Conservation (phyloP, 2,113 vertebrate species). For the Crotalus viridis region DNA sequence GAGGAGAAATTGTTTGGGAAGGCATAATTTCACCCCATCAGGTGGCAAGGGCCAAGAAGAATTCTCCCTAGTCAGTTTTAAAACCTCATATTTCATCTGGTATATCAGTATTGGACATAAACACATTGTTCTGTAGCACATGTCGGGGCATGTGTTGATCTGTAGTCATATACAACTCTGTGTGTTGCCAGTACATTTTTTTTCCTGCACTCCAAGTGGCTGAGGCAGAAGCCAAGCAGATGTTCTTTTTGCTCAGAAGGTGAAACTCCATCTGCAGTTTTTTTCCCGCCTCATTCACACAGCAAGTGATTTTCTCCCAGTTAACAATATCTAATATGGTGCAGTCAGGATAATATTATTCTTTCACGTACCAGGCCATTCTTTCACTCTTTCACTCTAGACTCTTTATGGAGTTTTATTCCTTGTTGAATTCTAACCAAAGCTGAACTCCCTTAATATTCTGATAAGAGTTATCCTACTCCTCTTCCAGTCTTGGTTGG, state of each 20-base stretch:
- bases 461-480: constrained; percentile 52
- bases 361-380: constrained; percentile 58
- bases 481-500: not conserved
- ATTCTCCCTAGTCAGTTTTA: constrained; percentile 20
- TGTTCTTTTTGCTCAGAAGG: constrained; percentile 68
- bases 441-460: constrained; percentile 50
- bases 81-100: constrained; percentile 32
- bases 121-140: constrained; percentile 22
- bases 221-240: constrained; percentile 53
- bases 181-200: constrained; percentile 47
- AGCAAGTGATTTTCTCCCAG: constrained; percentile 39
- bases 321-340: constrained; percentile 65
- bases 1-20: constrained; percentile 14
- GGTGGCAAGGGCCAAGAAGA: constrained; percentile 14
- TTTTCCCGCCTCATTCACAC: constrained; percentile 54
- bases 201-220: not conserved
- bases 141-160: constrained; percentile 41
- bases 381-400: constrained; percentile 50
- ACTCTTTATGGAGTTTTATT: constrained; percentile 60
- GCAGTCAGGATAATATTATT: constrained; percentile 52
- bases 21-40: not conserved
- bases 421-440: constrained; percentile 50
- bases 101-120: constrained; percentile 20
- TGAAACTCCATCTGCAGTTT: constrained; percentile 64
- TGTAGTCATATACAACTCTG: constrained; percentile 4